These are phyloP conservation scores for Andrena chrysosceles DNA, from an alignment of 2,888 invertebrate genomes.

Conservation along the genomic window DNA sequence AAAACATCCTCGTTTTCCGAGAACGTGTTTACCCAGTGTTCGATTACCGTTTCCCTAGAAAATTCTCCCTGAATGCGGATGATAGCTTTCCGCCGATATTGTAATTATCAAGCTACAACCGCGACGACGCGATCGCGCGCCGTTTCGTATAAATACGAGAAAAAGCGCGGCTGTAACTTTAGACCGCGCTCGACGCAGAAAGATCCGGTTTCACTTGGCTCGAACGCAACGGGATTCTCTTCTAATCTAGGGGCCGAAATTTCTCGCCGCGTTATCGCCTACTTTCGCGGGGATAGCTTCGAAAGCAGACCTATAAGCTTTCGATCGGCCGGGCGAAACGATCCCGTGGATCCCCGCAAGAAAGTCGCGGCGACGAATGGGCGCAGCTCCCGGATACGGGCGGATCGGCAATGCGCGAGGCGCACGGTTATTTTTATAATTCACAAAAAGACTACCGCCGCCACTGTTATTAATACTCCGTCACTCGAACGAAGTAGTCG, in stretches of 20 bases:
- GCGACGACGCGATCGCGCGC: not conserved
- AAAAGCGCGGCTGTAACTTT: slow-evolving; percentile 52
- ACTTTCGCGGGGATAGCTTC: slow-evolving; percentile 10
- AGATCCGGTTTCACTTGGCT: slow-evolving; percentile 72
- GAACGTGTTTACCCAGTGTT: too few species aligned
- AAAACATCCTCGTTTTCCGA: too few species aligned
- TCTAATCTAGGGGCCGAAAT: slow-evolving; percentile 42
- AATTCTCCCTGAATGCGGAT: not conserved
- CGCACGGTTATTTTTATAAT: slow-evolving; percentile 61
- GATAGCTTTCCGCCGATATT: not conserved
- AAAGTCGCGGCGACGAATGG: slow-evolving; percentile 2
- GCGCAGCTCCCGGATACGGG: slow-evolving; percentile 19
- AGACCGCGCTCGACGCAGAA: slow-evolving; percentile 53
- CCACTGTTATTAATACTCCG: slow-evolving; percentile 64
- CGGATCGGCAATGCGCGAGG: slow-evolving; percentile 13
- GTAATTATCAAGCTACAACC: not conserved
- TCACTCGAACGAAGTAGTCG: slow-evolving; percentile 41
- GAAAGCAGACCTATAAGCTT: not conserved
- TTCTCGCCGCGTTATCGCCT: slow-evolving; percentile 33
- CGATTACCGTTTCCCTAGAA: not conserved
- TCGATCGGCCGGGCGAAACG: not conserved
- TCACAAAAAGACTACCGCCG: slow-evolving; percentile 49
- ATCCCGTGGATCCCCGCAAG: not conserved
- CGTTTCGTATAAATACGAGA: slow-evolving; percentile 16
- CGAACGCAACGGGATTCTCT: slow-evolving; percentile 56